phyloP scores from a whole-genome alignment of 2,888 invertebrate species.

The Enchytraeus crypticus region DNA sequence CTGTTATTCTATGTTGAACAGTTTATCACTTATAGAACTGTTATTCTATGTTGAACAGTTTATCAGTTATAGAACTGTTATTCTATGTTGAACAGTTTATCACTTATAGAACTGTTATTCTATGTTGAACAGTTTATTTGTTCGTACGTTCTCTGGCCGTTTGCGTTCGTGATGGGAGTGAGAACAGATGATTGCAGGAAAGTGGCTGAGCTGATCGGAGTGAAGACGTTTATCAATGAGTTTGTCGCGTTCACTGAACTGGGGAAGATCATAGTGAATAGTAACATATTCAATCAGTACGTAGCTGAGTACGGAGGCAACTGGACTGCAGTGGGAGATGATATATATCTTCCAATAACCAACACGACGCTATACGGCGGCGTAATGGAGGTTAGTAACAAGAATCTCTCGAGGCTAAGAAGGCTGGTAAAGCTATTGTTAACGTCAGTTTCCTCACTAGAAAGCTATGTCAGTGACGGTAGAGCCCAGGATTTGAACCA shows the following conservation, averaged over 20 bases:
- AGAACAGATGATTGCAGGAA: conserved; percentile 59
- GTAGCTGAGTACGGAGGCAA: neutral
- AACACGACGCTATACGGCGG: conserved; percentile 18
- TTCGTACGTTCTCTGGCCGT: conserved; percentile 79
- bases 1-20: no score
- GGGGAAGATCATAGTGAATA: conserved; percentile 29
- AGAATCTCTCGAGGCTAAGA: neutral
- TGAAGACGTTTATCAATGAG: conserved; percentile 84
- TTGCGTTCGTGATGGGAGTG: conserved; percentile 76
- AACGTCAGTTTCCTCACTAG: no score
- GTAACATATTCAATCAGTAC: neutral
- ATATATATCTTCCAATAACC: conserved; percentile 8
- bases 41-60: no score
- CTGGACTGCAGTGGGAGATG: neutral
- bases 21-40: no score
- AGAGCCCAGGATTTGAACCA: no score
- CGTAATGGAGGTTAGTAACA: conserved; percentile 12
- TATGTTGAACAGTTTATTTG: conserved; percentile 53
- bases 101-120: no score
- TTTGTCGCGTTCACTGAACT: conserved; percentile 71
- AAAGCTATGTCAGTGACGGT: no score
- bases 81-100: no score
- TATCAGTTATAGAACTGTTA: no score
- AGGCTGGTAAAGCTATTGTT: no score
- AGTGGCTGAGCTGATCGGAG: conserved; percentile 70